phyloP scores from a whole-genome alignment of 2,888 invertebrate species.

The Spodoptera littoralis region DNA sequence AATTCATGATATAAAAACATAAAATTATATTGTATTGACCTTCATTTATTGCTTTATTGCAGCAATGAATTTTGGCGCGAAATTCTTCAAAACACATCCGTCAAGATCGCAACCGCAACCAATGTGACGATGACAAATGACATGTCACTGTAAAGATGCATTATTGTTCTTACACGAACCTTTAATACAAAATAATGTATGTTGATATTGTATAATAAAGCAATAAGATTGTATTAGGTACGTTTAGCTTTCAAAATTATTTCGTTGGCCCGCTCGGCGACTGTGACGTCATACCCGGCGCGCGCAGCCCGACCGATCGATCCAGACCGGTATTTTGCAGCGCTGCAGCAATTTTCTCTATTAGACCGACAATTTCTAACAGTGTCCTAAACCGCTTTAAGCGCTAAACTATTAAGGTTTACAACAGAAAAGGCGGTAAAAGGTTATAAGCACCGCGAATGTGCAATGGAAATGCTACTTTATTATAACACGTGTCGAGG shows the following conservation, averaged over 20 bases:
- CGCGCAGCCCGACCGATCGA: constrained; percentile 83
- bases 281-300: constrained; percentile 84
- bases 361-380: constrained; percentile 50
- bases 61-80: no score
- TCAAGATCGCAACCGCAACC: no score
- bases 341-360: constrained; percentile 73
- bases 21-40: no score
- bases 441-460: constrained; percentile 61
- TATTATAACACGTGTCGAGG: constrained; percentile 39
- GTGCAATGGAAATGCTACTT: constrained; percentile 56
- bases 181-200: constrained; percentile 38
- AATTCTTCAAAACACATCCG: no score
- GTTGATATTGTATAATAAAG: constrained; percentile 54
- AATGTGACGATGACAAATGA: no score
- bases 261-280: constrained; percentile 76
- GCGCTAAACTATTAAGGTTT: constrained; percentile 63
- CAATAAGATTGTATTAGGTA: constrained; percentile 59
- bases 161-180: constrained; percentile 27
- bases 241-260: constrained; percentile 71
- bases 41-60: no score
- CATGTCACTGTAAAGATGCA: constrained; percentile 2
- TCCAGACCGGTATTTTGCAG: constrained; percentile 72
- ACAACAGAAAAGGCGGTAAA: constrained; percentile 56
- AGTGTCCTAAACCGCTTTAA: constrained; percentile 63
- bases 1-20: no score